A percentile compares a stretch with the other conserved stretches of the same genome.
phyloP scores from a whole-genome alignment of 2,888 invertebrate species.

The Plutella xylostella region DNA sequence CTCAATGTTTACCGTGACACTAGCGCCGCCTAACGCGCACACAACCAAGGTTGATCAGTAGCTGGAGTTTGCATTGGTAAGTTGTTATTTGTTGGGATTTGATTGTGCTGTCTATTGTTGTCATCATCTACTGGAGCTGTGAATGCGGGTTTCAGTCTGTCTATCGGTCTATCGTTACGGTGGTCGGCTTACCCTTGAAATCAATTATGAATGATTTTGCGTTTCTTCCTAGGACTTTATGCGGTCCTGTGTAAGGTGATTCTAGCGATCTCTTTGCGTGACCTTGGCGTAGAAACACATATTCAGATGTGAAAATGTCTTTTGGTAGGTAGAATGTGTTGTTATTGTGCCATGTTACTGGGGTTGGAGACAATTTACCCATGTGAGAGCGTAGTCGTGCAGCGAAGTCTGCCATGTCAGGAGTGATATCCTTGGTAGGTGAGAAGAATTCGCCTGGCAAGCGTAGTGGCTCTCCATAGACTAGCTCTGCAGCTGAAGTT shows the following conservation, averaged over 20 bases:
- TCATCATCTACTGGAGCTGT: too few relatives aligned
- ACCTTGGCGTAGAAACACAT: conserved; percentile 4
- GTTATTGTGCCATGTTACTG: neutral
- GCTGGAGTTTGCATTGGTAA: too few relatives aligned
- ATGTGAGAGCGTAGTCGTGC: neutral
- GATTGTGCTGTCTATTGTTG: too few relatives aligned
- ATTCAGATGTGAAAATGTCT: neutral
- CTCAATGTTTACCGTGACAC: too few relatives aligned
- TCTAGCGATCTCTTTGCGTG: neutral
- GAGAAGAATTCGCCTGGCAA: conserved; percentile 24
- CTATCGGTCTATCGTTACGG: too few relatives aligned
- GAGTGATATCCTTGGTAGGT: neutral
- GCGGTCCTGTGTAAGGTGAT: conserved; percentile 6
- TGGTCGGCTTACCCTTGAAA: too few relatives aligned
- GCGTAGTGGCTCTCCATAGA: conserved; percentile 22
- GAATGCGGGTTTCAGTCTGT: too few relatives aligned
- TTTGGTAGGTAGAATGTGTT: neutral
- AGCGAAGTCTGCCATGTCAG: neutral
- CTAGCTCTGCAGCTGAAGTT: conserved; percentile 21
- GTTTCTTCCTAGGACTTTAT: conserved; percentile 1
- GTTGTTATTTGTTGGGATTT: too few relatives aligned
- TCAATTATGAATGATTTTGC: too few relatives aligned
- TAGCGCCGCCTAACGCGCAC: too few relatives aligned
- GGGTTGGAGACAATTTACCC: neutral
- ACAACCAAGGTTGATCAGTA: too few relatives aligned